phyloP scores from a whole-genome alignment of 23 tunicate species.

The Phallusia fumigata region DNA sequence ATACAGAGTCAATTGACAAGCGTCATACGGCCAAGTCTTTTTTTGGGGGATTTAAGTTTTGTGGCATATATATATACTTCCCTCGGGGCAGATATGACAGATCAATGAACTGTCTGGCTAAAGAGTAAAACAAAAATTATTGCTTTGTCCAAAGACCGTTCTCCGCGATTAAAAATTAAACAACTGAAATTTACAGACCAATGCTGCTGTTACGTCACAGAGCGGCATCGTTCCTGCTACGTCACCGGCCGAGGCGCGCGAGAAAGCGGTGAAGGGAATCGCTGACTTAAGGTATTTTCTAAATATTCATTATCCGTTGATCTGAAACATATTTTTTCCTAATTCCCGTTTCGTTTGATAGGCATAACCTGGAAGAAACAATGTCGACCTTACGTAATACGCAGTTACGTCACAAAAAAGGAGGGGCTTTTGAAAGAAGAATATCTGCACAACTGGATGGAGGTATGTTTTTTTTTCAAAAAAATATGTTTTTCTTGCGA shows the following conservation, averaged over 20 bases:
- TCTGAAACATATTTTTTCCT: background rate
- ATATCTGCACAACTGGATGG: conserved; percentile 83
- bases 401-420: conserved; percentile 57
- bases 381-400: conserved; percentile 77
- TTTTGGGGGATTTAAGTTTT: no score
- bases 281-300: conserved; percentile 50
- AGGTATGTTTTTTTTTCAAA: conserved; percentile 36
- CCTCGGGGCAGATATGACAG: no score
- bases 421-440: conserved; percentile 62
- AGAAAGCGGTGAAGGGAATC: conserved; percentile 77
- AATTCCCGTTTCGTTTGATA: background rate
- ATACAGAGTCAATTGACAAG: no score
- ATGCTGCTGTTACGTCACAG: background rate
- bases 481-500: no score
- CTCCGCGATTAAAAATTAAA: no score
- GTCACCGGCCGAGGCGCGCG: conserved; percentile 55
- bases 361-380: conserved; percentile 83
- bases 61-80: no score
- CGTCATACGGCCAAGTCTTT: no score
- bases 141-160: no score
- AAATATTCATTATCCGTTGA: background rate
- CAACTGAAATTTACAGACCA: background rate
- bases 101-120: no score
- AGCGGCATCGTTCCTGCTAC: background rate
- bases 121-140: no score